Conservation (phyloP, 2,113 vertebrate species). For the Poeciliopsis occidentalis region DNA sequence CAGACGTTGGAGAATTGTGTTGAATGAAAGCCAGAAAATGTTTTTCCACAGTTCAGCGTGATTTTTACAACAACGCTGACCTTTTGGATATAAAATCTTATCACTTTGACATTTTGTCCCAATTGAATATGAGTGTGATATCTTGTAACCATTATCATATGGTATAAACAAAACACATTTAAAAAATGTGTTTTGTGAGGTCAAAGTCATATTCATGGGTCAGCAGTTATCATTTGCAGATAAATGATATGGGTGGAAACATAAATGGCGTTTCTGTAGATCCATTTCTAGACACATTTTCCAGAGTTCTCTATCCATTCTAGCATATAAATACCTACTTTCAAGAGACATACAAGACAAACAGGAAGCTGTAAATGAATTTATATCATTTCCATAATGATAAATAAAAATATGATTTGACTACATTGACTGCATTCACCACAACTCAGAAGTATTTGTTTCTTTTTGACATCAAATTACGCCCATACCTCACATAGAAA, state of each 20-base stretch:
- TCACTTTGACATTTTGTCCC: not conserved
- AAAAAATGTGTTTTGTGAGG: slow-evolving; percentile 1
- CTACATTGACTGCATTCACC: slow-evolving; percentile 18
- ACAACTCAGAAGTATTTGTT: slow-evolving; percentile 16
- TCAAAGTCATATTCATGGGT: not conserved
- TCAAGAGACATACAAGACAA: not conserved
- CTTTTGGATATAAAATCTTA: slow-evolving; percentile 9
- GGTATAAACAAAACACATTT: too few species aligned
- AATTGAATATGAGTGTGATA: not conserved
- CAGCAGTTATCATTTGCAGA: not conserved
- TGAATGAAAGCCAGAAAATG: not conserved
- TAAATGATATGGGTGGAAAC: not conserved
- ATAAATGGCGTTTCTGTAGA: not conserved
- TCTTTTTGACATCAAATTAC: slow-evolving; percentile 38
- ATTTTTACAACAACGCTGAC: not conserved
- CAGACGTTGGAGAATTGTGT: not conserved
- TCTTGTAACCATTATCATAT: not conserved
- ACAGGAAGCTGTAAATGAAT: slow-evolving; percentile 5
- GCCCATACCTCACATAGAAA: slow-evolving; percentile 6
- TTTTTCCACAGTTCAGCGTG: not conserved
- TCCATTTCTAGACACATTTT: too few species aligned
- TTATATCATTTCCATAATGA: slow-evolving; percentile 18
- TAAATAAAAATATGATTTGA: slow-evolving; percentile 44
- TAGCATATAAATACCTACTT: too few species aligned
- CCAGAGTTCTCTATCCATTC: too few species aligned